Base-by-base conservation (phyloP, 1,140 invertebrate genomes). In the Leptinotarsa defecta region DNA sequence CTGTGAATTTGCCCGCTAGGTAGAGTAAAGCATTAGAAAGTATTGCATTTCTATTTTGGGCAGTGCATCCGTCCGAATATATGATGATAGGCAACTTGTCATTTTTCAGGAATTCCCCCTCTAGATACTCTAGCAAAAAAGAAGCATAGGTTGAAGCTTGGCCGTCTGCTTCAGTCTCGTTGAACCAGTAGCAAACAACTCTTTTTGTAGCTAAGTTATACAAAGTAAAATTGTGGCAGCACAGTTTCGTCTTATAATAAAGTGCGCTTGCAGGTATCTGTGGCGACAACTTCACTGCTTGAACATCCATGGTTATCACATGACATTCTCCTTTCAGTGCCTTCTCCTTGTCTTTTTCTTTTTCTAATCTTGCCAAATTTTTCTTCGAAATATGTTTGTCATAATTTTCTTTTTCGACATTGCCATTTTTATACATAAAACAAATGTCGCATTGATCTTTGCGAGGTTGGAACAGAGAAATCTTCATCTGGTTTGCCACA, bases 241-340 rank as follows among this genome's bases (percentile, higher is more conserved):
- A 79, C 22, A 86, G 74, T 80, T 87, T 86, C 19, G 81, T 83
- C 74, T 84, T 86, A 77, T 83, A 86, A 76, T 86, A 86, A 52
- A 85, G 19, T 34, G 80, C 76, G 75, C 79, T 83, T 24, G 85
- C 85, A 34, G 81, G 80, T 43, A 86, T 64, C 27, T 68, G 67
- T 48, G 85, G 86, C 22, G 48, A 49, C 49, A 86, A 68, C 78
- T 85, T 81, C 20, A 85, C 83, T 13, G 72, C 4, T 48, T 74
- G 72, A 19, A 73, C 72, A 22, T 73, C 63, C 62, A 73, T 67
- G 24, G 63, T 73, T 20, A 73, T 67, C 13, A 67, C 63, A 34
- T 77, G 48, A 62, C 43, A 52, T 27, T 74, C 43, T 24, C 73
- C 73, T 74, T 74, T 48, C 13, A 74, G 49, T n/a, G 65, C 73